phyloP scores from a whole-genome alignment of 2,797 vertebrate species.

The Cuniculus paca region DNA sequence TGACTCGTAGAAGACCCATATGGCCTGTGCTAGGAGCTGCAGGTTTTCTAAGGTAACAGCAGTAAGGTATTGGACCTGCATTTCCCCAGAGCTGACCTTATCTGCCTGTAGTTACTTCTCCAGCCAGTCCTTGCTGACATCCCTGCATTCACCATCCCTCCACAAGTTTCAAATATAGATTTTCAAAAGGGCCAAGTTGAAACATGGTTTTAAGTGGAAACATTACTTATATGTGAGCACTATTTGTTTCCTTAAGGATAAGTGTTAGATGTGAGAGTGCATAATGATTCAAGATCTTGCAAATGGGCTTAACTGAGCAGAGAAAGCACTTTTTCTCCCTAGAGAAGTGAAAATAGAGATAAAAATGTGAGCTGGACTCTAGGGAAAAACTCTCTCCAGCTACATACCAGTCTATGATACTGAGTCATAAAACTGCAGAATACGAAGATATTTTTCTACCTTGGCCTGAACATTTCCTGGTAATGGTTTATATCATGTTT shows the following conservation, averaged over 20 bases:
- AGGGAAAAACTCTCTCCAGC: slow-evolving; percentile 16
- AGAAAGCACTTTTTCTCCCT: slow-evolving; percentile 49
- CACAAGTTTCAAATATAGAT: not conserved
- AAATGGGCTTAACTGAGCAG: slow-evolving; percentile 63
- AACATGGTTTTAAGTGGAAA: slow-evolving; percentile 37
- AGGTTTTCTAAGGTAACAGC: not conserved
- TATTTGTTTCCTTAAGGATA: slow-evolving; percentile 57
- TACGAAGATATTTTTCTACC: not conserved
- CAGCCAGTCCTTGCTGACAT: not conserved
- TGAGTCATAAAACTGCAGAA: not conserved
- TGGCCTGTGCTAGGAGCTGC: not conserved
- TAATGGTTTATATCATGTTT: not conserved
- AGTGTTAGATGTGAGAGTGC: slow-evolving; percentile 48
- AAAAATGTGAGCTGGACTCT: slow-evolving; percentile 31
- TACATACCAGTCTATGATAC: not conserved
- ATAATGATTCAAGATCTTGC: slow-evolving; percentile 66
- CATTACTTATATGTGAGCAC: slow-evolving; percentile 12
- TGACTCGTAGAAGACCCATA: not conserved
- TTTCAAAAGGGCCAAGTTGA: slow-evolving; percentile 38
- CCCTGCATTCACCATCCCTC: not conserved
- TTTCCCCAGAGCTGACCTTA: not conserved
- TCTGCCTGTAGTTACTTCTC: not conserved
- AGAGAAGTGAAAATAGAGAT: slow-evolving; percentile 43
- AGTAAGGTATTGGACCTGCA: not conserved
- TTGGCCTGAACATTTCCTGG: not conserved